Evolutionary conservation across 2,113 vertebrate species (phyloP), one percentile per base, ranked within the genome.

Genomic region (Pachyramphus minor): DNA sequence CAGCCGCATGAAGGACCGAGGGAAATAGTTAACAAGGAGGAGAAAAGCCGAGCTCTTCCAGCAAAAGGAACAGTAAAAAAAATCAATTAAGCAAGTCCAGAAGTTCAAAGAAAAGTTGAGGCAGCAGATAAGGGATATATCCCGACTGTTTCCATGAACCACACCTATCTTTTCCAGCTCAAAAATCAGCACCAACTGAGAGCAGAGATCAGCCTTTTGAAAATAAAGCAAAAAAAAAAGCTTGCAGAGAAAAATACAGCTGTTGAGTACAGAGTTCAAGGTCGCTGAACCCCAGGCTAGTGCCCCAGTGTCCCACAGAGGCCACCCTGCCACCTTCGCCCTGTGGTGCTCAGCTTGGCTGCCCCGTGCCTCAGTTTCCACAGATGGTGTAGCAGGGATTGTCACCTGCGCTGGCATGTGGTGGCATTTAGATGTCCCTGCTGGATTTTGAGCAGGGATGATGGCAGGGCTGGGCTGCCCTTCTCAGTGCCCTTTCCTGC

Each of bases 401-500:
- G 0, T 27, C 64, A 39, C 60, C 53, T 19, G 0, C 0, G 17
- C 25, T 39, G 41, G 33, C 3, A 1, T 0, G 2, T 5, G 56
- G 47, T 31, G 62, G 33, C 27, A 22, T 62, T 76, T 2, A 0
- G 20, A 7, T 8, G 6, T 55, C 52, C 56, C 33, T 1, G 4
- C 0, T 20, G 79, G 49, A 11, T 88, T 75, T 53, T 5, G 44
- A 18, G 14, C 30, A 14, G 53, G 42, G 92, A 3, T 18, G 42
- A 16, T 2, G 27, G n/a, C 6, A 9, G 33, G 35, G 59, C 60
- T 28, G 53, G 24, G 55, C 45, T 66, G 45, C 56, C 44, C 14
- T 17, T 73, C 73, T 42, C 35, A 7, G 45, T 42, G 85, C 63
- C 81, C 44, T 84, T 73, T 44, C 28, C 58, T 0, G 28, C 52